phyloP scores from a whole-genome alignment of 2,113 vertebrate species.

The Phrynosoma platyrhinos region DNA sequence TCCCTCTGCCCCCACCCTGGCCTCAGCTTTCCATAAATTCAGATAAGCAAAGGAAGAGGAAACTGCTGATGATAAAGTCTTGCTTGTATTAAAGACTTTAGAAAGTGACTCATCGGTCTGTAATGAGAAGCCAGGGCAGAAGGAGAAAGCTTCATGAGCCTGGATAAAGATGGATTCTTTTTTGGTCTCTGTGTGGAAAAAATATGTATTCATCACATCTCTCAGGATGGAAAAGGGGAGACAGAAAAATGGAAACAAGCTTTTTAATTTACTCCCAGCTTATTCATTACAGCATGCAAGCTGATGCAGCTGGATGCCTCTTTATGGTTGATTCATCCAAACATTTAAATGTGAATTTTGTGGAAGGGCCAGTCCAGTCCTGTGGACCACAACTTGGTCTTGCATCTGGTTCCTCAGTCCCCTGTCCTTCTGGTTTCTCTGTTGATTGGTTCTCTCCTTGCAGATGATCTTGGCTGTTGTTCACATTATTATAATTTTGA shows the following conservation, averaged over 20 bases:
- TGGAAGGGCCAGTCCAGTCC: neutral
- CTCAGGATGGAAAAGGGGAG: neutral
- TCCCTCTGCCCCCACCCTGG: neutral
- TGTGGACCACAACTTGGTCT: neutral
- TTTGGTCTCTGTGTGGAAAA: conserved; percentile 22
- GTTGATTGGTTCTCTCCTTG: neutral
- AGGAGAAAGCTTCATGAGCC: neutral
- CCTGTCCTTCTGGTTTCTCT: neutral
- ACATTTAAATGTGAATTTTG: neutral
- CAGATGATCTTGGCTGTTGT: neutral
- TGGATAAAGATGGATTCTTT: neutral
- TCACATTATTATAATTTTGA: neutral
- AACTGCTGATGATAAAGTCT: conserved; percentile 13
- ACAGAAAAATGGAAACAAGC: neutral
- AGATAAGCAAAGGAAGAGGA: conserved; percentile 20
- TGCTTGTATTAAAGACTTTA: conserved; percentile 40
- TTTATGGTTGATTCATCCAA: neutral
- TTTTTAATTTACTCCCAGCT: conserved; percentile 26
- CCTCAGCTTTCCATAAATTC: conserved; percentile 47
- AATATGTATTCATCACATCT: conserved; percentile 12
- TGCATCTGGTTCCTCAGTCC: neutral
- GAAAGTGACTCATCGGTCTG: conserved; percentile 39
- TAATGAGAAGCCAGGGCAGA: conserved; percentile 21
- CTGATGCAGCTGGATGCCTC: neutral
- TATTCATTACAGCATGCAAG: neutral